Conservation (phyloP, 2,888 invertebrate species). For the Sympetrum striolatum region DNA sequence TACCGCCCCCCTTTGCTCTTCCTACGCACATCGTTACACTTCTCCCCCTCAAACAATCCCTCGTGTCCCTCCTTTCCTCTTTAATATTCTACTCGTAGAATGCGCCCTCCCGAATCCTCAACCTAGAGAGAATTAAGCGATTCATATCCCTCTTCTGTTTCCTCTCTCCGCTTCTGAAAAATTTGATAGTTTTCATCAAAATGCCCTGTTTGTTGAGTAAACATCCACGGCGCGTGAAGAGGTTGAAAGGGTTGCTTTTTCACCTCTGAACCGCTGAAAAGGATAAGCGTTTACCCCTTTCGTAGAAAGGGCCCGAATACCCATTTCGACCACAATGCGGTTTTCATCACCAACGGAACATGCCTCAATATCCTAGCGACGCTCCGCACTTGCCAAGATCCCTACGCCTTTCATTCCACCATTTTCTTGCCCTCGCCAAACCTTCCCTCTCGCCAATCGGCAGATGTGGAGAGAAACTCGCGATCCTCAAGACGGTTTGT, state of each 20-base stretch:
- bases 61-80: neutral
- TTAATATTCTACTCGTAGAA: neutral
- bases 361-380: neutral
- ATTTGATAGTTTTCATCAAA: neutral
- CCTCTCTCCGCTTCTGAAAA: no score
- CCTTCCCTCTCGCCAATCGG: no score
- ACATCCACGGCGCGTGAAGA: neutral
- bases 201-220: neutral
- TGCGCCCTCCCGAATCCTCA: no score
- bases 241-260: neutral
- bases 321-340: slow-evolving; percentile 21
- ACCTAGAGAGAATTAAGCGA: neutral
- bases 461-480: no score
- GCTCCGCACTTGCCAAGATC: neutral
- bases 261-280: neutral
- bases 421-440: neutral
- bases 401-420: neutral
- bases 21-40: neutral
- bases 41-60: no score
- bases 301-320: neutral
- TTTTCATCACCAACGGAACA: neutral
- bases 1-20: neutral
- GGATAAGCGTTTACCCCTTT: neutral
- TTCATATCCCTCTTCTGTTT: neutral
- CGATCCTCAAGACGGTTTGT: no score